Percentiles rank a stretch among this genome's conserved stretches.
Evolutionary conservation across 2,797 vertebrate species (phyloP).

Genomic region (Margarornis squamiger): DNA sequence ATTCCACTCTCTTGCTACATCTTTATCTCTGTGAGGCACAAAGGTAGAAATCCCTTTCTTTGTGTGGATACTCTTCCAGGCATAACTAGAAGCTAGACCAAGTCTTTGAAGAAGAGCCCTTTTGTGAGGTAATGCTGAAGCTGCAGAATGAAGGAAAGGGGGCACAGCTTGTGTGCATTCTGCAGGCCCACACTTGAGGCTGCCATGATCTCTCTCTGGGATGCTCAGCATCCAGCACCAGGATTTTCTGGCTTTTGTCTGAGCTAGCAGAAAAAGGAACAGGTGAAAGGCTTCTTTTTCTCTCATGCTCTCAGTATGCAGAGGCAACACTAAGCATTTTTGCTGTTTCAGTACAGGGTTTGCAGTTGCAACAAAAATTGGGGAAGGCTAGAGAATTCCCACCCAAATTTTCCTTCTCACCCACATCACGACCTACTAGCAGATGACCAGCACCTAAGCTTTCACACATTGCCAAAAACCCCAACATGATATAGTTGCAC

Average conservation of each 20-base stretch:
- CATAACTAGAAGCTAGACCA: neutral
- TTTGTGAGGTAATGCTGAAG: neutral
- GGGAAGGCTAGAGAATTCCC: neutral
- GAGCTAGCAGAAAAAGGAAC: neutral
- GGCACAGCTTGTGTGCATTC: neutral
- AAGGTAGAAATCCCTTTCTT: neutral
- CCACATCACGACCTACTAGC: neutral
- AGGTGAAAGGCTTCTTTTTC: neutral
- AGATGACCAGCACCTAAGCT: neutral
- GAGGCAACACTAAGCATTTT: neutral
- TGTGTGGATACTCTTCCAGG: neutral
- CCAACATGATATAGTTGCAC: neutral
- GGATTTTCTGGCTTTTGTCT: neutral
- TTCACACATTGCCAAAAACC: neutral
- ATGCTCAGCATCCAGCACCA: neutral
- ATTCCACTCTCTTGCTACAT: neutral
- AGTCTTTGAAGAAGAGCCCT: neutral
- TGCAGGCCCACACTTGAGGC: neutral
- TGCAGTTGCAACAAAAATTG: neutral
- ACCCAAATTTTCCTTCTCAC: neutral
- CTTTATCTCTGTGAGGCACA: neutral
- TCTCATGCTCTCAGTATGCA: neutral
- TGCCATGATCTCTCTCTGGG: neutral
- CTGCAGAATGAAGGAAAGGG: neutral
- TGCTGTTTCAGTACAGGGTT: neutral